Base-by-base conservation (phyloP, 1,140 invertebrate genomes). In the Drosophila rufa region DNA sequence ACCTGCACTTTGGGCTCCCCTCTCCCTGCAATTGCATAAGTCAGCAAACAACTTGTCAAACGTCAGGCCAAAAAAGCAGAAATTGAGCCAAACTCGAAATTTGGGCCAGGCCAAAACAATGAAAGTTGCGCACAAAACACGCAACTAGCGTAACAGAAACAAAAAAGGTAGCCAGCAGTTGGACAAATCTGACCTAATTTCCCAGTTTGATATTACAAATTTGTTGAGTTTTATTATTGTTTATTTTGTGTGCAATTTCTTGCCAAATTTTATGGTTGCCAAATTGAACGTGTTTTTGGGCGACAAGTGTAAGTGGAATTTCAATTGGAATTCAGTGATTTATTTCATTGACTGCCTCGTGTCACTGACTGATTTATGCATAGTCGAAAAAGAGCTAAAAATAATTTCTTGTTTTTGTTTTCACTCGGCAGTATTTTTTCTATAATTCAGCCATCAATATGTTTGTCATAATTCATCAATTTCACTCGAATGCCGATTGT, bases 111-210 rank as follows among this genome's bases (percentile, higher is more conserved):
- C 67, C 61, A 57, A 75, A 55, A 80, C 84, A 83, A 87, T 83
- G 73, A 89, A 87, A 87, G 73, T 80, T 73, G 67, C 57, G 46
- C 67, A 70, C 75, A 58, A 55, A 76, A 80, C 80, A 86, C 83
- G 83, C 83, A 87, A 86, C 71, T 38, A 78, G 71, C 84, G 80
- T 74, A 82, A 82, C 85, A 81, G 68, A 53, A 66, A 75, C 51
- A 50, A 73, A 67, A 40, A 64, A 22, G 30, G 12, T 17, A 38
- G 33, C 51, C 15, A 55, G 42, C 53, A 50, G 68, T 58, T 58
- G 36, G 57, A 57, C 53, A 58, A 77, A 84, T 76, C 75, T 90
- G 82, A 86, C 86, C 79, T 65, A 90, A 86, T 91, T 85, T 68
- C 82, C 65, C 67, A 60, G 69, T 89, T 80, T 50, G 17, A 75